phyloP scores from a whole-genome alignment of 2,888 invertebrate species.

The Drosophila nr. medialis region DNA sequence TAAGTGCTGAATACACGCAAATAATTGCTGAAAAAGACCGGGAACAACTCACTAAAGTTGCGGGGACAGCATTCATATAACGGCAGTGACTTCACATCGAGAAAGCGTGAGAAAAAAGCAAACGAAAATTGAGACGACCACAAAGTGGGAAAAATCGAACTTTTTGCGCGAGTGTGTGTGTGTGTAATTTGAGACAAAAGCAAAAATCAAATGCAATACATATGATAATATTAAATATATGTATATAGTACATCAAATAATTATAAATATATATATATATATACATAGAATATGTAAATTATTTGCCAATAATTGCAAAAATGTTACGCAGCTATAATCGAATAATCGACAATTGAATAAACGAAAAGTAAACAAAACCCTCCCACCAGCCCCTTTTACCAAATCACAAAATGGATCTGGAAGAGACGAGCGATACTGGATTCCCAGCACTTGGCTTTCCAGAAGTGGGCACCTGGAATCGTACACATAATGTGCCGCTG shows the following conservation, averaged over 20 bases:
- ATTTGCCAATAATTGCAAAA: constrained; percentile 34
- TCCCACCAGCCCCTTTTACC: background rate
- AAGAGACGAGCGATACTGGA: constrained; percentile 74
- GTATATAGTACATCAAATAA: background rate
- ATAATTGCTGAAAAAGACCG: constrained; percentile 39
- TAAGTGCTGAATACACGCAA: constrained; percentile 54
- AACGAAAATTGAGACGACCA: constrained; percentile 63
- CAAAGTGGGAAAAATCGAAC: constrained; percentile 80
- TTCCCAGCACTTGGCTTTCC: constrained; percentile 77
- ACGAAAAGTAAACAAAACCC: constrained; percentile 28
- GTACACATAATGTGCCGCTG: constrained; percentile 87
- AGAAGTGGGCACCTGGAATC: constrained; percentile 87
- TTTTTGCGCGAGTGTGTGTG: constrained; percentile 52
- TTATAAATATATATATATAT: background rate
- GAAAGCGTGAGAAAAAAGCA: constrained; percentile 40
- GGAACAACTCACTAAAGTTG: constrained; percentile 16
- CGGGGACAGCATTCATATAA: constrained; percentile 30
- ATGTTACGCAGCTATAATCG: constrained; percentile 38
- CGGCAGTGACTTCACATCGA: constrained; percentile 12
- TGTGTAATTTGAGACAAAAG: constrained; percentile 28
- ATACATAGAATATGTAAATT: constrained; percentile 11
- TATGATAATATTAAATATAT: background rate
- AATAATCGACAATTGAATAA: constrained; percentile 44
- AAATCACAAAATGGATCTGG: constrained; percentile 63
- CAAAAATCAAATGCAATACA: constrained; percentile 47